Base-by-base conservation (phyloP, 2,113 vertebrate species). In the Phyllostomus hastatus region DNA sequence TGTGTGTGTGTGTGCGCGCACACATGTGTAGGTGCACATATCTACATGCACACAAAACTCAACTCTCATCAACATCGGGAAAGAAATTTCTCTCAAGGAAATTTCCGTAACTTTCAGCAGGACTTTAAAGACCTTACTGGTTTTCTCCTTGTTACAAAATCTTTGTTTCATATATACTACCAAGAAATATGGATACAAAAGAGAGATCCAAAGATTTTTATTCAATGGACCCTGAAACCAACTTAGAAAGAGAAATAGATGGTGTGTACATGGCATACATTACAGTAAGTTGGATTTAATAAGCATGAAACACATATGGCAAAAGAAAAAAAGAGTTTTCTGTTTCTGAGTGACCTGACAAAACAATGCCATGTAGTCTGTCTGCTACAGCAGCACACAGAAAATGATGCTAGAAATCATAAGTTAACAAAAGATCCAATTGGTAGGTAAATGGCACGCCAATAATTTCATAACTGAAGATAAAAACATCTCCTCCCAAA, bases 1-100 rank as follows among this genome's bases (percentile, higher is more conserved):
- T 48, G 16, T 7, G 5, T 76, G 15, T 75, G 43, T 28, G 57
- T 28, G n/a, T n/a, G n/a, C n/a, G n/a, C n/a, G 61, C 28, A 19
- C 43, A 14, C 20, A 9, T 4, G 24, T 26, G 59, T 61, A 28
- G 59, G 22, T 35, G 22, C 35, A 41, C 8, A 12, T 10, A 38
- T 11, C 12, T 26, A 73, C 38, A 43, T 11, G 26, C 38, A 20
- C 2, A 50, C 28, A 76, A 48, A 57, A 97, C 84, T 94, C 97
- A 97, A 97, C 59, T 90, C 90, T 95, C 54, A 79, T 66, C 67
- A 72, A 73, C 43, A 82, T 59, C 38, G 84, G 93, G 95, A 97
- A 88, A 93, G 52, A 94, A 95, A 95, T 91, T 94, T 96, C 85
- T 83, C 70, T 89, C 57, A 86, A 95, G 59, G 46, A 94, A 73